Conservation (phyloP, 2,113 vertebrate species). For the Setophaga kirtlandii region DNA sequence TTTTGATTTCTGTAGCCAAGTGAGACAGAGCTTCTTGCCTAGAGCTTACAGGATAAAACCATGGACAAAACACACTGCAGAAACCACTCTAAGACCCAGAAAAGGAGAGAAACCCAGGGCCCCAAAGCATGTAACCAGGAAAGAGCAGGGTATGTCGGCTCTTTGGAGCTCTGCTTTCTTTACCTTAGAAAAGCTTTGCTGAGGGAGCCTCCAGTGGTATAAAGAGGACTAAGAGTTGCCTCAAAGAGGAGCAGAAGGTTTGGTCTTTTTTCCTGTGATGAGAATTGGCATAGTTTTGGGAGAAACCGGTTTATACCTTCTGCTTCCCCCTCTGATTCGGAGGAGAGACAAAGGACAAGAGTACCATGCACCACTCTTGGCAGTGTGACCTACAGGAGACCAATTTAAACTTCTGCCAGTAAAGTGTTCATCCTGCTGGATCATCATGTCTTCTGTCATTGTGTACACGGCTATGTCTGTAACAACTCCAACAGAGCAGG, state of each 20-base stretch:
- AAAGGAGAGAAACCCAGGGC: neutral
- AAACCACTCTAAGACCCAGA: neutral
- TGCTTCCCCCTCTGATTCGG: constrained; percentile 32
- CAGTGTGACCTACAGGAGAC: neutral
- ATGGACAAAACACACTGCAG: neutral
- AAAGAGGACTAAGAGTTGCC: neutral
- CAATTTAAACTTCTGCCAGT: constrained; percentile 1
- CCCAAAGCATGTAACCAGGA: neutral
- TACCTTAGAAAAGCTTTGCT: neutral
- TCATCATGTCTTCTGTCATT: neutral
- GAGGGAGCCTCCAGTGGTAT: neutral
- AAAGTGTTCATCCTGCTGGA: neutral
- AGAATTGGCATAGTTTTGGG: neutral
- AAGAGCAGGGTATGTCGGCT: neutral
- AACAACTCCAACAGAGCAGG: fast-evolving
- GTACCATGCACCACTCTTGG: neutral
- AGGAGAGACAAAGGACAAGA: constrained; percentile 33
- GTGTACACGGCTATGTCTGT: neutral
- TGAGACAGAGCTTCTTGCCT: neutral
- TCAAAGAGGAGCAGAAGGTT: neutral
- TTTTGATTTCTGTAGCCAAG: neutral
- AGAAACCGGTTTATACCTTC: constrained; percentile 40
- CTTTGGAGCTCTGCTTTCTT: neutral
- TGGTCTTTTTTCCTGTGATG: neutral
- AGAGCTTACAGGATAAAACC: neutral